phyloP scores from a whole-genome alignment of 2,113 vertebrate genomes.

The Festucalex cinctus region DNA sequence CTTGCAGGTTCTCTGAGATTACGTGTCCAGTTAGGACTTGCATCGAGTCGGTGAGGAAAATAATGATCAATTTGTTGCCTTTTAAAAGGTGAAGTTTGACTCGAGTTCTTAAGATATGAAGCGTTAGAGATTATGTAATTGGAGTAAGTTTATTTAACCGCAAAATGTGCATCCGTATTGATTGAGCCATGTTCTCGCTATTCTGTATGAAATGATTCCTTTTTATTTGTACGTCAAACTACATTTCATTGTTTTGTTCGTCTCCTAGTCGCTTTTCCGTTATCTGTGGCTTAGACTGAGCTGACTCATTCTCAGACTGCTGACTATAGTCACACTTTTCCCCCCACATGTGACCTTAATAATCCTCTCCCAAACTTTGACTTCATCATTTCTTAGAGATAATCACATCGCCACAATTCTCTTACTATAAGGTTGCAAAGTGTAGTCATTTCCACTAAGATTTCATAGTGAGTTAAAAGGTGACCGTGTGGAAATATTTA shows the following conservation, averaged over 20 bases:
- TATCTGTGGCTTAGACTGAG: neutral
- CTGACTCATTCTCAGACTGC: constrained; percentile 1
- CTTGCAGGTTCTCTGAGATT: neutral
- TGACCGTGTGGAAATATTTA: too few species aligned
- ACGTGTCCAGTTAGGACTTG: neutral
- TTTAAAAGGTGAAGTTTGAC: neutral
- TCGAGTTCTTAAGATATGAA: neutral
- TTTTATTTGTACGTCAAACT: neutral
- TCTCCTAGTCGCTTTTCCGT: neutral
- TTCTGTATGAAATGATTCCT: neutral
- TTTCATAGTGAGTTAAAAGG: too few species aligned
- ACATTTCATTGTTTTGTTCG: neutral
- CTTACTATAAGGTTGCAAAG: too few species aligned
- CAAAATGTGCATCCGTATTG: neutral
- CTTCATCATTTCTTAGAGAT: neutral
- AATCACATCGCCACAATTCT: neutral
- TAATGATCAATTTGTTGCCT: neutral
- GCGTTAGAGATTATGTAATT: too few species aligned
- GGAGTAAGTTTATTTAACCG: too few species aligned
- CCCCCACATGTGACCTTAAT: neutral
- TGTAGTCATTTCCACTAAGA: too few species aligned
- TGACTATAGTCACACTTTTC: neutral
- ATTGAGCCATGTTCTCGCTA: neutral
- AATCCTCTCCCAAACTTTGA: neutral
- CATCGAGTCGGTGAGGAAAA: neutral